These are phyloP conservation scores for Venustaconcha ellipsiformis DNA, from an alignment of 1,140 invertebrate species.

Conservation along the genomic window DNA sequence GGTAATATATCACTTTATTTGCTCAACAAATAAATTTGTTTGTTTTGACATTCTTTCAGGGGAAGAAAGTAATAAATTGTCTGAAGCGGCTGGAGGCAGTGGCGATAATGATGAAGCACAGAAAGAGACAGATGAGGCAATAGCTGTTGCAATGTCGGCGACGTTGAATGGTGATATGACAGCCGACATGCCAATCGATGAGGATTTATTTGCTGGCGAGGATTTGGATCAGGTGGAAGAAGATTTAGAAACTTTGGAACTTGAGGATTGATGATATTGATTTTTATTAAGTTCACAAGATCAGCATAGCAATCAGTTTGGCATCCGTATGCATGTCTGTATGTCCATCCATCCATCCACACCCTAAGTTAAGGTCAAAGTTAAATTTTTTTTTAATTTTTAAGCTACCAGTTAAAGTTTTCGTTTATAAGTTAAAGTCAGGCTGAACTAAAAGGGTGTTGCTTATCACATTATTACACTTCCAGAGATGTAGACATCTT, in stretches of 20 bases:
- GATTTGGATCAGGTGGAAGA: slow-evolving; percentile 87
- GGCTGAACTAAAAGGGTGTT: no score
- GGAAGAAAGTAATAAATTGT: slow-evolving; percentile 55
- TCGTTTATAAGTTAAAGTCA: no score
- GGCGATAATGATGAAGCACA: no score
- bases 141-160: slow-evolving; percentile 57
- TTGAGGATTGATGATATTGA: slow-evolving; percentile 48
- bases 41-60: slow-evolving; percentile 23
- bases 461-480: no score
- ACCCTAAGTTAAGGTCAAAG: no score
- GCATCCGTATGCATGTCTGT: no score
- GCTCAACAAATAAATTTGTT: neutral
- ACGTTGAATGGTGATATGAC: slow-evolving; percentile 57
- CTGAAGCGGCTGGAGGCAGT: slow-evolving; percentile 50
- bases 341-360: no score
- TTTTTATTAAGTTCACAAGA: no score
- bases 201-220: slow-evolving; percentile 93
- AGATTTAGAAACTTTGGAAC: slow-evolving; percentile 76
- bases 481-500: no score
- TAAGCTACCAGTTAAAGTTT: no score
- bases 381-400: no score
- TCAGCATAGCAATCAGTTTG: no score
- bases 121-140: slow-evolving; percentile 37
- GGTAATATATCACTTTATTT: neutral
- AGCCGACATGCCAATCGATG: slow-evolving; percentile 84